phyloP scores from a whole-genome alignment of 2,797 vertebrate genomes.

The Mormyrops boulengeri region DNA sequence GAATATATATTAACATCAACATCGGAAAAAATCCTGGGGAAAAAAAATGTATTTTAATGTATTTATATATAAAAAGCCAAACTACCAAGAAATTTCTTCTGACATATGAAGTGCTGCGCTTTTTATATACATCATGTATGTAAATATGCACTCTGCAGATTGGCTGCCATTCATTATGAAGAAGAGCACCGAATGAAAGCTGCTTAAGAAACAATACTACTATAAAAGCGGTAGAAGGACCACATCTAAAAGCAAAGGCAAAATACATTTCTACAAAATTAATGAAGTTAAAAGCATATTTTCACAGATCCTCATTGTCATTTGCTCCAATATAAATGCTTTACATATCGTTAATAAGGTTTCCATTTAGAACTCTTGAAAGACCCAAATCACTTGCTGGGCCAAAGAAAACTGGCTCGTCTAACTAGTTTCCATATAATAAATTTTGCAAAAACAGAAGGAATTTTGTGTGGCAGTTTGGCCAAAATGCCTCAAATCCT shows the following conservation, averaged over 20 bases:
- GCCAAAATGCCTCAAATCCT: not conserved
- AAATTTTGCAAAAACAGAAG: slow-evolving; percentile 1
- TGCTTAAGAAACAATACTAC: not conserved
- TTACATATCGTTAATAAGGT: not conserved
- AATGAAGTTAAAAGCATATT: not conserved
- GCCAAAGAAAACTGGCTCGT: slow-evolving; percentile 15
- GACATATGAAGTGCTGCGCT: not conserved
- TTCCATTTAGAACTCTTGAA: not conserved
- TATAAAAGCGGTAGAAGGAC: not conserved
- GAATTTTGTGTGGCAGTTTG: slow-evolving; percentile 1
- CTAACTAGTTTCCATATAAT: slow-evolving; percentile 14
- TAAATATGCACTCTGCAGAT: not conserved
- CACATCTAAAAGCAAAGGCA: not conserved
- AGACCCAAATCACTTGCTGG: not conserved
- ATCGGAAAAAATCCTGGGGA: not conserved
- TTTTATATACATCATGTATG: not conserved
- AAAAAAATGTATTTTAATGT: not conserved
- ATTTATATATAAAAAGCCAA: not conserved
- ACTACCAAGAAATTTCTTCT: not conserved
- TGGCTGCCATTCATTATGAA: not conserved
- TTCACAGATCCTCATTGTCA: not conserved
- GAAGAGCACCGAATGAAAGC: not conserved
- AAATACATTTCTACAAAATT: not conserved
- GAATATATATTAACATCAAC: not conserved
- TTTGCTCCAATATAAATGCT: not conserved